phyloP scores from a whole-genome alignment of 2,113 vertebrate genomes.

The Corynorhinus townsendii region DNA sequence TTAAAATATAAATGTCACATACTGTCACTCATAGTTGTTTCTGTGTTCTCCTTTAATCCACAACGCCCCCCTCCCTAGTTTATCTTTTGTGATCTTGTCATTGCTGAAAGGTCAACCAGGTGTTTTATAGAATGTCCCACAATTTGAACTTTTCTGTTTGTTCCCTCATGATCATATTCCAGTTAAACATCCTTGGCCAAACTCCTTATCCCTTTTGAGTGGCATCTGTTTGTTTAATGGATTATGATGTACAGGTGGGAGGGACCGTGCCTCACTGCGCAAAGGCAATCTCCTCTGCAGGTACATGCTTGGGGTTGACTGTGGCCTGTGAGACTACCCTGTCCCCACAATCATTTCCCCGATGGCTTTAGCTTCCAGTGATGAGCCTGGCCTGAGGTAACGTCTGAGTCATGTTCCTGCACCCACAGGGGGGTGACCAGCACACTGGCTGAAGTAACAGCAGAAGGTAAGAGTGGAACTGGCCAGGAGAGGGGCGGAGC shows the following conservation, averaged over 20 bases:
- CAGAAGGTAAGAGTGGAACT: too few relatives aligned
- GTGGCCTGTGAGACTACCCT: neutral
- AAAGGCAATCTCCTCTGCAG: neutral
- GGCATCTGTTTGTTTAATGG: neutral
- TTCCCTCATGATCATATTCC: neutral
- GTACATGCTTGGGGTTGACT: neutral
- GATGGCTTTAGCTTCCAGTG: neutral
- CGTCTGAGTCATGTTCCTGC: neutral
- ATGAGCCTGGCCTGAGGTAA: neutral
- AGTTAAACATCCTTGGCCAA: neutral
- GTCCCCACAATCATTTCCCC: neutral
- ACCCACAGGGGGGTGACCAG: neutral
- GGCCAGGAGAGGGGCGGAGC: neutral
- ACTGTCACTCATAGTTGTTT: neutral
- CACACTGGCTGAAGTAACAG: neutral
- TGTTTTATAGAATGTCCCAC: neutral
- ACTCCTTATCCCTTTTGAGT: neutral
- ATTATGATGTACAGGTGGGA: neutral
- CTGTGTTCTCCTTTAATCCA: neutral
- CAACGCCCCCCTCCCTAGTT: neutral
- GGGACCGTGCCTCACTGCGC: neutral
- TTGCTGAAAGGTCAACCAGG: neutral
- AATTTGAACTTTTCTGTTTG: neutral
- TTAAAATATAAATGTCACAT: neutral
- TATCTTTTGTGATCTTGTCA: neutral